Evolutionary conservation across 2,888 invertebrate species (phyloP), one percentile per base, ranked within the genome.

Genomic region (Oscheius sp.): DNA sequence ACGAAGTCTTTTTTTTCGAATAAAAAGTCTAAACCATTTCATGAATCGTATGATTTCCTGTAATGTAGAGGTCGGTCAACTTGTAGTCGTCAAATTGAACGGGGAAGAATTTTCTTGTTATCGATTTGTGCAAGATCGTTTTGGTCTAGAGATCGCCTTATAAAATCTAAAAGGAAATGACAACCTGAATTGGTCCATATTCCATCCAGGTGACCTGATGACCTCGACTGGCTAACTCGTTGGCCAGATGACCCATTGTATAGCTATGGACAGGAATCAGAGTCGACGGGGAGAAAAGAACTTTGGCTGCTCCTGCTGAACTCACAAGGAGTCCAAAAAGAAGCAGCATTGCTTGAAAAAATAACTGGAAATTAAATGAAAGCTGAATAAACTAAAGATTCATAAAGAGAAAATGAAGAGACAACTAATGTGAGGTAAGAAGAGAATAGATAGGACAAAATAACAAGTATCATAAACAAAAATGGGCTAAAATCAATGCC

Each of bases 161-260:
- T 13, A 58, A 35, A 12, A 12, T 23, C 58, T 7, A 27, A 12
- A n/a, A 25, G 35, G 18, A 27, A 18, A 45, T 2, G 25, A 73
- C 18, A 56, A 85, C 86, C 80, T 81, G 77, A n/a, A 73, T 68
- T 12, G 87, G 76, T n/a, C 87, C 88, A 64, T 85, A 81, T 55
- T 88, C 87, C 45, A 88, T 70, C 87, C 88, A 87, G 6, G 81
- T 81, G 18, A 88, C 86, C 1, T 74, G 41, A 70, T 88, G 87
- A 0, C 84, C 84, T 9, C 87, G 75, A 2, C 69, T 74, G 5
- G 84, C 73, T 49, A 88, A 72, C 59, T 88, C 88, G n/a, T 83
- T 83, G 9, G 88, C 88, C 72, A 88, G 72, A 53, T 77, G 74
- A 41, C 78, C 75, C 85, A 88, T 85, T 16, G 81, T 84, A 23